phyloP scores from a whole-genome alignment of 2,797 vertebrate genomes.

The Peromyscus eremicus region DNA sequence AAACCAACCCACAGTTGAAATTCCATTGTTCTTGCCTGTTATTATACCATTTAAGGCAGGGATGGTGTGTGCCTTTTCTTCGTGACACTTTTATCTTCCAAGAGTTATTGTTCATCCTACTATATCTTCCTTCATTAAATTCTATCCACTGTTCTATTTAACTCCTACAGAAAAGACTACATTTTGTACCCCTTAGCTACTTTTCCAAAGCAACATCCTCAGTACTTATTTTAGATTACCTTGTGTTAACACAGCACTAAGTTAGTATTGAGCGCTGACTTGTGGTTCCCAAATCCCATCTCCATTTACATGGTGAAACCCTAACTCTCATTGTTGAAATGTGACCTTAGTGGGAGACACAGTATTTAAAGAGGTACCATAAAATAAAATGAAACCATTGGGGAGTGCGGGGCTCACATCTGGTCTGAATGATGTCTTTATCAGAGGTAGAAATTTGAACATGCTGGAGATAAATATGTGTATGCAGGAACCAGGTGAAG shows the following conservation, averaged over 20 bases:
- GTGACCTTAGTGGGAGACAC: background rate
- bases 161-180: background rate
- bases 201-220: background rate
- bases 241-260: background rate
- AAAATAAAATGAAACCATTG: constrained; percentile 1
- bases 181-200: background rate
- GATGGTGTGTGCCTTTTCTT: background rate
- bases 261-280: background rate
- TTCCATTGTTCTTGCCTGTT: background rate
- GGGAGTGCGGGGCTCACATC: background rate
- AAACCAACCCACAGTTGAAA: background rate
- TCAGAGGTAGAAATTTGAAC: background rate
- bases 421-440: background rate
- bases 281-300: too few relatives aligned
- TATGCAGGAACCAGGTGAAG: background rate
- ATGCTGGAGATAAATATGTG: background rate
- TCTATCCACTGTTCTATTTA: background rate
- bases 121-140: background rate
- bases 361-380: background rate
- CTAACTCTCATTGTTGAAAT: background rate
- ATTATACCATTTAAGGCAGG: background rate
- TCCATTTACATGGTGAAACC: background rate
- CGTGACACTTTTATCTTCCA: constrained; percentile 17
- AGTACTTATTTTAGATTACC: background rate
- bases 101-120: background rate